Conservation (phyloP, 2,113 vertebrate genomes). For the Bubo blakistoni region DNA sequence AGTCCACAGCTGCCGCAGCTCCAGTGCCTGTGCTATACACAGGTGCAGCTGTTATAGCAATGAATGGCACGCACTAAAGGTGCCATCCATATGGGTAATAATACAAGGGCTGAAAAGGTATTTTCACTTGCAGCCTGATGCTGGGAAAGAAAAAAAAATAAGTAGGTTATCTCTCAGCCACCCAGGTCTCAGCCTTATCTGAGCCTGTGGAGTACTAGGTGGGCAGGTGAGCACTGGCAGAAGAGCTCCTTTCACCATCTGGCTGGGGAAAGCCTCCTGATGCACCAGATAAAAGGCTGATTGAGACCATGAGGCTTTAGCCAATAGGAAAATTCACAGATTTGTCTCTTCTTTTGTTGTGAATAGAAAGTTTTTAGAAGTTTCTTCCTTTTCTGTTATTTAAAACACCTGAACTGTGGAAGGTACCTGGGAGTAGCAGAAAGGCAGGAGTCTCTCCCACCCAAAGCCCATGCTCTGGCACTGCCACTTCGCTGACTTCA, state of each 20-base stretch:
- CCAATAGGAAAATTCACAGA: background rate
- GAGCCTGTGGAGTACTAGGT: background rate
- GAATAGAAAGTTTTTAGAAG: background rate
- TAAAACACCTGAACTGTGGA: background rate
- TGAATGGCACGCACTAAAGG: conserved; percentile 80
- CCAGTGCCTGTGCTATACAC: conserved; percentile 62
- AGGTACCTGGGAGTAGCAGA: background rate
- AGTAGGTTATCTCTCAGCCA: conserved; percentile 16
- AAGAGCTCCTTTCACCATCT: background rate
- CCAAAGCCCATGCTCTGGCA: background rate
- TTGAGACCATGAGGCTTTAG: rapidly evolving
- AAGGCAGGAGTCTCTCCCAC: background rate
- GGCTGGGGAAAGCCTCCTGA: background rate
- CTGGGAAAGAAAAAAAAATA: conserved; percentile 56
- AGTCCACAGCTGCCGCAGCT: conserved; percentile 70
- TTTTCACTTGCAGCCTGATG: conserved; percentile 72
- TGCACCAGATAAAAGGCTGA: background rate
- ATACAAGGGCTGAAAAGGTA: conserved; percentile 65
- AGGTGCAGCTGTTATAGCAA: conserved; percentile 86
- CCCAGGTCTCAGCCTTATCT: background rate
- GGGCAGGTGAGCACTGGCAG: background rate
- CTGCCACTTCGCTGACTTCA: rapidly evolving
- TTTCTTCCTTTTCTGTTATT: background rate
- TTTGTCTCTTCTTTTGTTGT: background rate
- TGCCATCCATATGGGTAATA: conserved; percentile 72